phyloP scores from a whole-genome alignment of 2,888 invertebrate species.

The Rhodophaea formosa region DNA sequence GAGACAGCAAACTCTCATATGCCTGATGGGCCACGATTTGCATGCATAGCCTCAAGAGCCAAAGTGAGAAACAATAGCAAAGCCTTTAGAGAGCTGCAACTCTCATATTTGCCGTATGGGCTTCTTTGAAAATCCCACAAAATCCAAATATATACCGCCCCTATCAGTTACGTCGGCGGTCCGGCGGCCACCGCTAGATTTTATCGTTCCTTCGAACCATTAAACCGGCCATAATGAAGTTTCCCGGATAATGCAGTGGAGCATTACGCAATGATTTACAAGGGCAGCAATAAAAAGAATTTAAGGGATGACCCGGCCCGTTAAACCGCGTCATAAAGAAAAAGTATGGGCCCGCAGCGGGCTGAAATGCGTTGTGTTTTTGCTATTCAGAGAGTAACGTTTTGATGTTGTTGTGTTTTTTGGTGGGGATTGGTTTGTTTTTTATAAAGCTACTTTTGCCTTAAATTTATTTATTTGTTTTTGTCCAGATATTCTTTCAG shows the following conservation, averaged over 20 bases:
- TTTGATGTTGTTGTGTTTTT: constrained; percentile 25
- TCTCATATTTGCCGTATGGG: too few relatives aligned
- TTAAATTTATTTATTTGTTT: not conserved
- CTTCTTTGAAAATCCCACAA: constrained; percentile 30
- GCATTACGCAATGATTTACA: constrained; percentile 81
- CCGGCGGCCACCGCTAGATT: constrained; percentile 69
- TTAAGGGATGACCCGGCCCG: constrained; percentile 77
- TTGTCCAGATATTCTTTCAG: not conserved
- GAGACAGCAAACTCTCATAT: too few relatives aligned
- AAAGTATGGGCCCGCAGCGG: constrained; percentile 60
- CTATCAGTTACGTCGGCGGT: constrained; percentile 40
- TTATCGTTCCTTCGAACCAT: constrained; percentile 79
- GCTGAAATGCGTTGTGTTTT: constrained; percentile 37
- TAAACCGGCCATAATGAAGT: constrained; percentile 81
- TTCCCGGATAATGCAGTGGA: constrained; percentile 78
- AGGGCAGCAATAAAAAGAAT: constrained; percentile 80
- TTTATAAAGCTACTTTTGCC: not conserved
- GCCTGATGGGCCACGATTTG: too few relatives aligned
- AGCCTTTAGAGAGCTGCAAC: too few relatives aligned
- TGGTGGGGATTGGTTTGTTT: constrained; percentile 16
- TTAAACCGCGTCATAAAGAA: constrained; percentile 64
- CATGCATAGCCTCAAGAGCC: too few relatives aligned
- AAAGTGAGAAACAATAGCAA: too few relatives aligned
- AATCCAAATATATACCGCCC: constrained; percentile 35
- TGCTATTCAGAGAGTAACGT: not conserved